A percentile compares a stretch with the other conserved stretches of the same genome.
Evolutionary conservation across 1,140 invertebrate genomes (phyloP).

Genomic region (Homarus americanus): DNA sequence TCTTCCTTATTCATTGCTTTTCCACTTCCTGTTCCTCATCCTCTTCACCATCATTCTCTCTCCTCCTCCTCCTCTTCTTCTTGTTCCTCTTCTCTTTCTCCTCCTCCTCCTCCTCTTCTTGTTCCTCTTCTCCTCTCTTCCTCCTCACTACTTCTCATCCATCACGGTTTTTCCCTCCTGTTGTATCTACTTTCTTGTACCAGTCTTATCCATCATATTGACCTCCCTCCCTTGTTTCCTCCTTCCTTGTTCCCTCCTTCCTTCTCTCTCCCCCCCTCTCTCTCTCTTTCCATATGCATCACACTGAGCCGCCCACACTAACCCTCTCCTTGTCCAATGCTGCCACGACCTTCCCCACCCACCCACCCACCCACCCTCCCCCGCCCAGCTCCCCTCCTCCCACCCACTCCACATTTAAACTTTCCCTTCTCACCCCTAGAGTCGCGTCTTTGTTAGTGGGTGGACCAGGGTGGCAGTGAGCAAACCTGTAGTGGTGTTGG

Average conservation of each 20-base stretch:
- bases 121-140: not conserved
- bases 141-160: not conserved
- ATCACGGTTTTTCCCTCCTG: too few relatives aligned
- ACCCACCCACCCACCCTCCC: not conserved
- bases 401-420: not conserved
- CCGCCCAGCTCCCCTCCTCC: not conserved
- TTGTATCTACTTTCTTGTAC: not conserved
- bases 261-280: not conserved
- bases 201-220: not conserved
- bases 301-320: too few relatives aligned
- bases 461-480: not conserved
- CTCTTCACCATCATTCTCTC: too few relatives aligned
- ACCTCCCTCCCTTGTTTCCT: not conserved
- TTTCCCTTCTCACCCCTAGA: not conserved
- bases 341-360: too few relatives aligned
- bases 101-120: not conserved
- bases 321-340: too few relatives aligned
- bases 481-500: too few relatives aligned
- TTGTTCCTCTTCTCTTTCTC: not conserved
- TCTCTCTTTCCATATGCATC: too few relatives aligned
- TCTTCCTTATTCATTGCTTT: not conserved
- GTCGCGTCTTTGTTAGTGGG: not conserved
- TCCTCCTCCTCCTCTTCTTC: too few relatives aligned
- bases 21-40: not conserved
- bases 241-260: not conserved